Percentiles rank a stretch among this genome's conserved stretches.
These are phyloP conservation scores for Tachuris rubrigastra DNA, from an alignment of 2,113 vertebrate genomes.

Conservation along the genomic window DNA sequence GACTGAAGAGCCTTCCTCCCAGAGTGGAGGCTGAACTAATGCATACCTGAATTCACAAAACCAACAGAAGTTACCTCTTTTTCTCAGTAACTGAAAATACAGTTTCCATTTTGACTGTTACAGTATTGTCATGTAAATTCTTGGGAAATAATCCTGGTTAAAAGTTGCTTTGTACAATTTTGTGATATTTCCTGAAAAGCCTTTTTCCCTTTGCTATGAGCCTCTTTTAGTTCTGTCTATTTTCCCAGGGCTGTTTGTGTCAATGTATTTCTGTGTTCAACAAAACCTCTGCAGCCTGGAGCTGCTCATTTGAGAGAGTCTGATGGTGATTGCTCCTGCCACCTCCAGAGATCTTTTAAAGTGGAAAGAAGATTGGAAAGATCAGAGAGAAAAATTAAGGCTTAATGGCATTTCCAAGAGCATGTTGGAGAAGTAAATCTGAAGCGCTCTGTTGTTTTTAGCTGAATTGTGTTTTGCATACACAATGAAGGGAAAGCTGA, in stretches of 20 bases:
- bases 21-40: neutral
- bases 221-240: neutral
- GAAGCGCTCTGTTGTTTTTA: neutral
- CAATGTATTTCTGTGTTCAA: neutral
- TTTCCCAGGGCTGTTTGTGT: neutral
- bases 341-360: neutral
- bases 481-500: neutral
- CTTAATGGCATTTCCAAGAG: neutral
- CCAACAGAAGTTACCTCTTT: neutral
- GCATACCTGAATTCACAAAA: neutral
- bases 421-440: neutral
- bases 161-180: neutral
- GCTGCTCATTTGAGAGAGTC: neutral
- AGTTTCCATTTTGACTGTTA: neutral
- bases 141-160: neutral
- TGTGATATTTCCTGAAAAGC: neutral
- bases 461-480: neutral
- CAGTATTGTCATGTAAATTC: neutral
- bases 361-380: constrained; percentile 18
- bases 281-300: neutral
- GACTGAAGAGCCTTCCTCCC: neutral
- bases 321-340: neutral
- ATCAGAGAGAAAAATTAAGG: neutral
- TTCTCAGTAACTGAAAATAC: neutral
- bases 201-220: neutral